Base-by-base conservation (phyloP, 2,113 vertebrate species). In the Tricholaema leucomelas region DNA sequence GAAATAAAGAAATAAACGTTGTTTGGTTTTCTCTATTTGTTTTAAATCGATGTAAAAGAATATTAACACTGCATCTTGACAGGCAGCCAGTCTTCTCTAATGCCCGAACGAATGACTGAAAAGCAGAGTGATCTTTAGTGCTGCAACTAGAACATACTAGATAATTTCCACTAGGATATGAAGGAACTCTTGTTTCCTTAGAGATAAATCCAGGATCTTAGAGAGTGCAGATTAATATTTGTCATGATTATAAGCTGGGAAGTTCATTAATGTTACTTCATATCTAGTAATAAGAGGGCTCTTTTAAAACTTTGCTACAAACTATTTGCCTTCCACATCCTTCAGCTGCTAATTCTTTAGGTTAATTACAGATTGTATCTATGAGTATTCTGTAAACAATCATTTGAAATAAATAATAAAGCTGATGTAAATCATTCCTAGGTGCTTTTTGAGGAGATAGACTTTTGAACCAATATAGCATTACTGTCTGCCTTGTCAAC, bases 381-480 rank as follows among this genome's bases (percentile, higher is more conserved):
- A 36, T 5, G 23, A 66, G 59, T 58, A 55, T 42, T 70, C 50
- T 59, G 20, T 15, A 54, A 79, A 59, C 6, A 89, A 33, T 36
- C 33, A 12, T 12, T 79, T 3, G 24, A 79, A 90, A 86, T 75
- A 81, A 86, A 50, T 8, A 78, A 6, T 36, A 78, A 69, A 11
- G 40, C 52, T 79, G 16, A 76, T 48, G 6, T 52, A 76, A 90
- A 79, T 20, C 2, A 82, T 52, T 79, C 46, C 78, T 87, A 73
- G 59, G 71, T n/a, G 81, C 36, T 88, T 88, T 76, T 35, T 59
- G 64, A 85, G 55, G 30, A 92, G 78, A 85, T 31, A 88, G 59
- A 67, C 56, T 87, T 88, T 90, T 87, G 44, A 95, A 85, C 63
- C 78, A 89, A 89, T 93, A 73, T 69, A 88, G 93, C 93, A 82